Conservation (phyloP, 2,797 vertebrate genomes). For the Rhinophrynus dorsalis region DNA sequence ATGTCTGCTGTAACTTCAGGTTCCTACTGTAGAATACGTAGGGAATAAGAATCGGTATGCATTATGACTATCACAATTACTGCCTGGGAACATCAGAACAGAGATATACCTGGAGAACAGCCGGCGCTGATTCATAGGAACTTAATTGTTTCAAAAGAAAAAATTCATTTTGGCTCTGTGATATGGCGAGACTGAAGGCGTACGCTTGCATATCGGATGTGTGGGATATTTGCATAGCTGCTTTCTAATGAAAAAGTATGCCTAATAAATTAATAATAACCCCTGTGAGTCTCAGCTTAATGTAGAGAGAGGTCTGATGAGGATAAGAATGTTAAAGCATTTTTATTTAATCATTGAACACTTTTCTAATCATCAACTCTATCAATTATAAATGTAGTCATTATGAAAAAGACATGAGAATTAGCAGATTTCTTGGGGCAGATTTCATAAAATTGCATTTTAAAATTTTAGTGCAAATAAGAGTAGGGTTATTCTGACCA, state of each 20-base stretch:
- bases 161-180: conserved; percentile 1
- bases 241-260: not conserved
- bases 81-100: not conserved
- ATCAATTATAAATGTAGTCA: not conserved
- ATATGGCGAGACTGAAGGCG: not conserved
- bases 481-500: too few species aligned
- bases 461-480: too few species aligned
- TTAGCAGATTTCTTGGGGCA: too few species aligned
- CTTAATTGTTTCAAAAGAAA: conserved; percentile 14
- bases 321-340: conserved; percentile 10
- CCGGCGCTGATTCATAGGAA: not conserved
- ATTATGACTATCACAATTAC: not conserved
- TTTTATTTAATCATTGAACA: conserved; percentile 6
- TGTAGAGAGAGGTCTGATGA: not conserved
- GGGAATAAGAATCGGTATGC: not conserved
- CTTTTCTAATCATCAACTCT: not conserved
- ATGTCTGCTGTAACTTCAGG: not conserved
- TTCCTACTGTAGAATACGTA: not conserved
- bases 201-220: not conserved
- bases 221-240: conserved; percentile 7
- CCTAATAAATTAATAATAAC: conserved; percentile 9
- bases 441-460: too few species aligned
- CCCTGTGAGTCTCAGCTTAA: too few species aligned
- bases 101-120: not conserved
- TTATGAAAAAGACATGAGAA: not conserved